A percentile compares a stretch with the other conserved stretches of the same genome.
Conservation (phyloP, 35 echinoderm and acorn worm species). For the Amphiura filiformis region DNA sequence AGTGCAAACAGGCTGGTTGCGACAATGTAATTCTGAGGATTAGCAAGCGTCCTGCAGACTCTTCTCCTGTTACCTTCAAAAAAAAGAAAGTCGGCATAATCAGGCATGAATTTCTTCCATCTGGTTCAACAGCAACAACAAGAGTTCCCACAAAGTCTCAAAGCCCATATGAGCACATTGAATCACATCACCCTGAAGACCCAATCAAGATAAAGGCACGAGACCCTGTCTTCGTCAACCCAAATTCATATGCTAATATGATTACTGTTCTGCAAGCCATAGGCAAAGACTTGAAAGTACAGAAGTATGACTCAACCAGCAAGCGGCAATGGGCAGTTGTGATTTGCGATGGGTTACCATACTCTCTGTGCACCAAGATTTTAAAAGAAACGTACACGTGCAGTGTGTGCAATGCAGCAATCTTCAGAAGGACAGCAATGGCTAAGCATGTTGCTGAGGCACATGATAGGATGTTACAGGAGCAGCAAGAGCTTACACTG, state of each 20-base stretch:
- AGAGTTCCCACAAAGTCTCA: background rate
- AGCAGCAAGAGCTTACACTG: background rate
- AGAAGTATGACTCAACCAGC: background rate
- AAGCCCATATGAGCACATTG: background rate
- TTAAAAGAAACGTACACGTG: conserved; percentile 20
- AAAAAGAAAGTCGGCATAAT: background rate
- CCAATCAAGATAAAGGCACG: background rate
- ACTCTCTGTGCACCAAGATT: background rate
- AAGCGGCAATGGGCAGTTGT: background rate
- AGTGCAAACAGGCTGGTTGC: background rate
- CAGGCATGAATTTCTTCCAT: background rate
- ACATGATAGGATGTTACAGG: background rate
- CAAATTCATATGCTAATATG: background rate
- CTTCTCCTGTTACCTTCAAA: background rate
- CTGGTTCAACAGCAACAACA: background rate
- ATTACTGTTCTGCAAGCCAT: conserved; percentile 9
- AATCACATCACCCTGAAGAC: background rate
- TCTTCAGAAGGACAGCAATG: background rate
- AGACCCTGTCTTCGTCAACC: conserved; percentile 8
- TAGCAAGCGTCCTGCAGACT: background rate
- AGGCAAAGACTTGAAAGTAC: background rate
- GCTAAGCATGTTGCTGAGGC: background rate
- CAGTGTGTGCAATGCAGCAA: background rate
- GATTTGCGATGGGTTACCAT: conserved; percentile 35
- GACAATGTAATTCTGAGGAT: background rate